Evolutionary conservation across 2,888 invertebrate species (phyloP).

Genomic region (Lycophotia porphyrea): DNA sequence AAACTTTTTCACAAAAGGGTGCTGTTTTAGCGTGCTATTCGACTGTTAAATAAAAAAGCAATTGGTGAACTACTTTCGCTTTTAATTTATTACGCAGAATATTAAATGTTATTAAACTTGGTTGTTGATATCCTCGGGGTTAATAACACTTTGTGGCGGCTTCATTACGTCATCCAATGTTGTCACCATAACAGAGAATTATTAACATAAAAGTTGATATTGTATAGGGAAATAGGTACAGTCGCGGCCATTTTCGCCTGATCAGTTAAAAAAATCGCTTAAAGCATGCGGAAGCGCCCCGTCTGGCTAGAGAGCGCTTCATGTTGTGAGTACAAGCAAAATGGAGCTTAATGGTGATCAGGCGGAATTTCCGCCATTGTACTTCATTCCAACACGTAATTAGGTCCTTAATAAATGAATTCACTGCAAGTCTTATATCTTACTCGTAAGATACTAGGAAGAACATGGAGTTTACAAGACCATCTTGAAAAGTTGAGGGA

Average conservation of each 20-base stretch:
- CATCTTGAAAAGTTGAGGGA: conserved; percentile 32
- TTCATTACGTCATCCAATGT: conserved; percentile 44
- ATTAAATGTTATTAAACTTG: conserved; percentile 39
- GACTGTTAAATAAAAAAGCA: conserved; percentile 28
- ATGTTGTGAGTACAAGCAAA: too few species aligned
- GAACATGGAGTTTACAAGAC: conserved; percentile 32
- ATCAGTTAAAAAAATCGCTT: too few species aligned
- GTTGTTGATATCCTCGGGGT: conserved; percentile 47
- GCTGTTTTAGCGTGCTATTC: conserved; percentile 26
- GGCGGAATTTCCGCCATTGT: too few species aligned
- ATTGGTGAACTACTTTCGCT: conserved; percentile 25
- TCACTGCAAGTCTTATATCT: not conserved
- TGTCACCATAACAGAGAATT: conserved; percentile 25
- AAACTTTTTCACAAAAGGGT: not conserved
- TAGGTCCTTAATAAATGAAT: conserved; percentile 1
- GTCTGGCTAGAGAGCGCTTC: too few species aligned
- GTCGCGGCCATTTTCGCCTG: too few species aligned
- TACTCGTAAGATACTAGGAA: conserved; percentile 9
- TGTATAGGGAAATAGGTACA: not conserved
- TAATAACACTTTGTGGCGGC: conserved; percentile 42
- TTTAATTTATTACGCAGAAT: conserved; percentile 35
- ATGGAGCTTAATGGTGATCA: too few species aligned
- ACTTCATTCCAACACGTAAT: conserved; percentile 8
- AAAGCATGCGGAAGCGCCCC: too few species aligned
- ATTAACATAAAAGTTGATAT: not conserved